Evolutionary conservation across 2,113 vertebrate genomes (phyloP), one percentile per base, ranked within the genome.

Genomic region (Vanacampus margaritifer): DNA sequence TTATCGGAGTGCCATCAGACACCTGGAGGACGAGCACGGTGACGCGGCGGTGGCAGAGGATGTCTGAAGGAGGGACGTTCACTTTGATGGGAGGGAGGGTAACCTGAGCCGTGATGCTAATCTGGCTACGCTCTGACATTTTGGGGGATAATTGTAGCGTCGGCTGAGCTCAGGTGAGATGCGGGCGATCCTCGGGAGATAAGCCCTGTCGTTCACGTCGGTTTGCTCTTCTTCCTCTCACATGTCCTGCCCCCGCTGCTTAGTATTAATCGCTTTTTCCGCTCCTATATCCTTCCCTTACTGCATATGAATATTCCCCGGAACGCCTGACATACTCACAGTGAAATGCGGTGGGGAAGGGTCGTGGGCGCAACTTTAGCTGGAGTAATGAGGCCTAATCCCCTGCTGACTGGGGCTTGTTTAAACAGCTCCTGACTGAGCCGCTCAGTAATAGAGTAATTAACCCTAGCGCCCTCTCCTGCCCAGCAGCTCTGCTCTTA

Each of bases 321-420:
- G 90, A 93, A 94, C 85, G 93, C 71, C 91, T 92, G 88, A 92
- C 84, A 92, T 92, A 92, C 91, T 88, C 84, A 48, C 84, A 72
- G 91, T 90, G 90, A 92, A 90, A 88, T 85, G 90, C 90, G 59
- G 88, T 84, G 82, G 88, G 89, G 87, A 89, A 86, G 86, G 86
- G 95, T 95, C 93, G 89, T 80, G 50, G 81, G 84, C 94, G 93
- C 93, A 94, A 93, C 95, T 95, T 97, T 95, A 95, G 94, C 94
- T 93, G 93, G 93, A 95, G 96, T 98, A 98, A 98, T 95, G 95
- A 96, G 94, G 94, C 95, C 94, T 94, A 95, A 96, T 97, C 94
- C 90, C 93, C 91, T 86, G 93, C 95, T 94, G 94, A 95, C 93
- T 91, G 87, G 77, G 80, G 85, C 90, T 91, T 93, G 94, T 93